phyloP scores from a whole-genome alignment of 2,888 invertebrate genomes.

The Ctenicera cuprea region DNA sequence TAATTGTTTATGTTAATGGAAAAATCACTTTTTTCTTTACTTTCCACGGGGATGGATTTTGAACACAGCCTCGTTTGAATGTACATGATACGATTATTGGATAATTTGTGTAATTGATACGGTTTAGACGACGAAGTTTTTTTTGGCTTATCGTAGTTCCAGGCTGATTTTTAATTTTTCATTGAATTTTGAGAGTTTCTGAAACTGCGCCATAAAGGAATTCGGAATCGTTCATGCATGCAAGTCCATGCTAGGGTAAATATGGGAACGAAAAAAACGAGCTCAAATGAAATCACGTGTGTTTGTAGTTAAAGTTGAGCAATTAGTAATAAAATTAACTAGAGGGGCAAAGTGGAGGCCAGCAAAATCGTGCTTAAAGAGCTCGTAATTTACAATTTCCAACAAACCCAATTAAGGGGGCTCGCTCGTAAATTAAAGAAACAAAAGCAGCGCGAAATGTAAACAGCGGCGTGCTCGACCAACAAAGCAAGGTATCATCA shows the following conservation, averaged over 20 bases:
- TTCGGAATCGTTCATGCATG: not conserved
- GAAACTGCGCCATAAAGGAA: not conserved
- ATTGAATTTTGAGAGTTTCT: not conserved
- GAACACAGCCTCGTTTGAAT: no score
- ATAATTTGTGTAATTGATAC: not conserved
- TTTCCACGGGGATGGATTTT: no score
- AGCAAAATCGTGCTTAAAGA: slow-evolving; percentile 39
- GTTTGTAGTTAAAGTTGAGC: slow-evolving; percentile 12
- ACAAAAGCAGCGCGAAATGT: slow-evolving; percentile 56
- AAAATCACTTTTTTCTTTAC: no score
- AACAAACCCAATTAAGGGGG: slow-evolving; percentile 59
- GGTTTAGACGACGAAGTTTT: not conserved
- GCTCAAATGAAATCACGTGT: slow-evolving; percentile 17
- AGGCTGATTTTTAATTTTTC: not conserved
- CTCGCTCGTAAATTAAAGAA: slow-evolving; percentile 58
- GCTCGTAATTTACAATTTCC: slow-evolving; percentile 57
- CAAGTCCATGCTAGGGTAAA: slow-evolving; percentile 3
- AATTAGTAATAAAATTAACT: slow-evolving; percentile 26
- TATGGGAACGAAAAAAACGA: slow-evolving; percentile 11
- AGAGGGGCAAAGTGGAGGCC: no score
- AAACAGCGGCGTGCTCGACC: slow-evolving; percentile 56
- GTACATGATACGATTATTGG: not conserved
- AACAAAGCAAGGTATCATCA: slow-evolving; percentile 57
- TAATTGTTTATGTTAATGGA: no score
- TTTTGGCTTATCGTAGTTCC: not conserved